These are phyloP conservation scores for Muschampia plurimacula DNA, from an alignment of 2,888 invertebrate species.

Conservation along the genomic window DNA sequence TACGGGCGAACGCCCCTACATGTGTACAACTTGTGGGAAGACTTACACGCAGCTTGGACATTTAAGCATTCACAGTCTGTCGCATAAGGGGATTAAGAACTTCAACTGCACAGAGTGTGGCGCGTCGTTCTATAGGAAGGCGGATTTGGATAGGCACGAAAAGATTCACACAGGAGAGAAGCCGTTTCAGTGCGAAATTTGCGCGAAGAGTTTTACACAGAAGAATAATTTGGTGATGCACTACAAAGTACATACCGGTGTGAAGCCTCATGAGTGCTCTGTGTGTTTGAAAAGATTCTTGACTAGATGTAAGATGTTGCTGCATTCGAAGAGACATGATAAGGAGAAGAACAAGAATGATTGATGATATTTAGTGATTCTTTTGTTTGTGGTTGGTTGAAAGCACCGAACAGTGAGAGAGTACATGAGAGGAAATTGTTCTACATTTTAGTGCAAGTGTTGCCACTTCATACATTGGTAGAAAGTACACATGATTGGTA, in stretches of 20 bases:
- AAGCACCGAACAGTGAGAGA: too few relatives aligned
- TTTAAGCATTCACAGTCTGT: conserved; percentile 67
- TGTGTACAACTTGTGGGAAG: conserved; percentile 76
- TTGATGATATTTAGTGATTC: background rate
- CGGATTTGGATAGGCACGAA: conserved; percentile 71
- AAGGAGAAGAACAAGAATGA: conserved; percentile 62
- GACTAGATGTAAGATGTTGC: conserved; percentile 63
- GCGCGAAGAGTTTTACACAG: conserved; percentile 71
- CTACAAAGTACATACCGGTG: conserved; percentile 69
- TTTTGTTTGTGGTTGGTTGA: too few relatives aligned
- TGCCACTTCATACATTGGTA: too few relatives aligned
- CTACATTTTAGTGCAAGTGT: too few relatives aligned
- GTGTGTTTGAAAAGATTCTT: conserved; percentile 69
- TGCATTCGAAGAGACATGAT: conserved; percentile 67
- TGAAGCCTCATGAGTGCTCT: conserved; percentile 62
- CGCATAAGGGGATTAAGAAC: conserved; percentile 70
- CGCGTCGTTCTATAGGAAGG: conserved; percentile 70
- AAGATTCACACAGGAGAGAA: conserved; percentile 73
- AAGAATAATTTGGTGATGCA: conserved; percentile 76
- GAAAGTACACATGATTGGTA: too few relatives aligned
- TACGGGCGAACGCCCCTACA: conserved; percentile 73
- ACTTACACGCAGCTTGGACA: conserved; percentile 76
- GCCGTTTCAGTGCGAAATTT: conserved; percentile 70
- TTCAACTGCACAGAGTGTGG: conserved; percentile 69
- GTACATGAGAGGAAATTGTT: too few relatives aligned